Evolutionary conservation across 2,888 invertebrate species (phyloP).

Genomic region (Argyra leucocephala): DNA sequence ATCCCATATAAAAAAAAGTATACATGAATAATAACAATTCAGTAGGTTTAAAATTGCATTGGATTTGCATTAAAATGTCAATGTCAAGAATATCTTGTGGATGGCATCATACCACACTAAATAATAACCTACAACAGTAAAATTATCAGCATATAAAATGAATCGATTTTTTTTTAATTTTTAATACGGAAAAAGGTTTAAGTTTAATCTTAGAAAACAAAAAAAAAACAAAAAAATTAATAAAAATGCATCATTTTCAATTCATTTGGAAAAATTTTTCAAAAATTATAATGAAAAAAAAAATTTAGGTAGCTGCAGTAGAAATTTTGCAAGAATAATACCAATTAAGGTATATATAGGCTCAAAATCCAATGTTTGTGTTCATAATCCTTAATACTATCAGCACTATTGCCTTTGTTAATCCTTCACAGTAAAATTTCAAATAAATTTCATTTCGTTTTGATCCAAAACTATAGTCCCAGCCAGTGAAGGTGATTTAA

Average conservation of each 20-base stretch:
- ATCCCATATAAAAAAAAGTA: background rate
- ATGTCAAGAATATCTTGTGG: background rate
- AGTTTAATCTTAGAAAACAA: too few species aligned
- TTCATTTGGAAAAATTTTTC: background rate
- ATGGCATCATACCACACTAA: background rate
- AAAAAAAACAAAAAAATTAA: too few species aligned
- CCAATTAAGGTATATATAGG: too few species aligned
- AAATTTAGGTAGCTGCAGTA: background rate
- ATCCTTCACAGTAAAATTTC: background rate
- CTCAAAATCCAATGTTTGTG: background rate
- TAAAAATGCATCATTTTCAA: background rate
- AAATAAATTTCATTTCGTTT: background rate
- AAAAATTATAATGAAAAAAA: too few species aligned
- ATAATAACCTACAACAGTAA: too few species aligned
- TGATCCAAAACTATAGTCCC: background rate
- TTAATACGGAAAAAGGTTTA: too few species aligned
- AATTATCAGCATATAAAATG: too few species aligned
- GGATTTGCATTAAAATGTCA: conserved; percentile 3
- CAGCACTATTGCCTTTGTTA: background rate
- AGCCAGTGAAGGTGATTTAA: too few species aligned
- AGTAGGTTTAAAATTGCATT: background rate
- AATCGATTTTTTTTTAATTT: too few species aligned
- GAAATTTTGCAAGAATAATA: background rate
- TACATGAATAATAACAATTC: background rate
- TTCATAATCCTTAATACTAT: background rate